A percentile compares a stretch with the other conserved stretches of the same genome.
These are phyloP conservation scores for Novumbra hubbsi DNA, from an alignment of 2,797 vertebrate species.

Conservation along the genomic window DNA sequence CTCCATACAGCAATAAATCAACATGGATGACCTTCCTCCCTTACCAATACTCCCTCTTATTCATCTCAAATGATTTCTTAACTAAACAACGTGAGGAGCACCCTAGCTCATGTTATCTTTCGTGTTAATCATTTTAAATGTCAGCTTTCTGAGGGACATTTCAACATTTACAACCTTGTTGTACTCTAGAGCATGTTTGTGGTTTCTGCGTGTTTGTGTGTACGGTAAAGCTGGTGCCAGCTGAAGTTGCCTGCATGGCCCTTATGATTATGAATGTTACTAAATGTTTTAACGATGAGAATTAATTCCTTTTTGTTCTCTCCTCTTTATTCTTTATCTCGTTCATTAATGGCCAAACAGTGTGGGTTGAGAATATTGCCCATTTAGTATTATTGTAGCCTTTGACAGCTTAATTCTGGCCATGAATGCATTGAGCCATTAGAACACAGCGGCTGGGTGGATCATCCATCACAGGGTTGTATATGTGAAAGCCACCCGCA, in stretches of 20 bases:
- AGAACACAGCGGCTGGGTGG: slow-evolving; percentile 31
- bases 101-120: slow-evolving; percentile 28
- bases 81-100: slow-evolving; percentile 35
- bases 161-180: slow-evolving; percentile 29
- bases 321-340: slow-evolving; percentile 9
- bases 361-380: not conserved
- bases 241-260: slow-evolving; percentile 23
- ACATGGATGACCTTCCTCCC: slow-evolving; percentile 48
- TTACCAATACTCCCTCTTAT: slow-evolving; percentile 35
- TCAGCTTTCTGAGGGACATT: slow-evolving; percentile 34
- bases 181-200: slow-evolving; percentile 43
- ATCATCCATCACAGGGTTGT: slow-evolving; percentile 20
- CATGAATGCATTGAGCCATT: slow-evolving; percentile 43
- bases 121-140: slow-evolving; percentile 22
- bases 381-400: not conserved
- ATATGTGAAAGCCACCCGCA: slow-evolving; percentile 22
- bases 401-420: slow-evolving; percentile 11
- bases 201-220: slow-evolving; percentile 56
- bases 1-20: not conserved
- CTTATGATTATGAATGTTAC: slow-evolving; percentile 25
- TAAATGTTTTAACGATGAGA: slow-evolving; percentile 26
- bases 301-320: not conserved
- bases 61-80: slow-evolving; percentile 45
- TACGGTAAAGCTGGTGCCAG: slow-evolving; percentile 35
- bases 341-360: slow-evolving; percentile 20